Conservation (phyloP, 1,140 invertebrate species). For the Lasioglossum albipes region DNA sequence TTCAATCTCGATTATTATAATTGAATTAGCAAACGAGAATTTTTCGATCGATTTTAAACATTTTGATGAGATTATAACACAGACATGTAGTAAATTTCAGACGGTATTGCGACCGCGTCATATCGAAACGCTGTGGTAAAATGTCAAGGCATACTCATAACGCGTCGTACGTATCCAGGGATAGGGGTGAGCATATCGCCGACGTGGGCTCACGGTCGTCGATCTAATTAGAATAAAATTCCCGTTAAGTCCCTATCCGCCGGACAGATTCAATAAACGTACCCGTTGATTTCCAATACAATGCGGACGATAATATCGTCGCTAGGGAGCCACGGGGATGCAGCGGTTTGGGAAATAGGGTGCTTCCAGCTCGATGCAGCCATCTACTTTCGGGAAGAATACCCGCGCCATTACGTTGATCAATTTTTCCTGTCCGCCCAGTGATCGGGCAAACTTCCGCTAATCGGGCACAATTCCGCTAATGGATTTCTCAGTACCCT, state of each 20-base stretch:
- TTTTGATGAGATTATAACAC: too few species aligned
- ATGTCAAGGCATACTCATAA: too few species aligned
- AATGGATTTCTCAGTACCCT: too few species aligned
- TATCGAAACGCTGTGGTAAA: too few species aligned
- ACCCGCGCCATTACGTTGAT: background rate
- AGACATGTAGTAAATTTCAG: too few species aligned
- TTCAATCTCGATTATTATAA: too few species aligned
- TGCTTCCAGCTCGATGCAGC: background rate
- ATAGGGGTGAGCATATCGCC: background rate
- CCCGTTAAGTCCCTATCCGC: constrained; percentile 2
- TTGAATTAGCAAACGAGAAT: too few species aligned
- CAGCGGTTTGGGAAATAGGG: background rate
- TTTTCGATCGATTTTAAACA: too few species aligned
- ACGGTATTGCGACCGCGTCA: too few species aligned
- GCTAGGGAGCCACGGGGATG: too few species aligned
- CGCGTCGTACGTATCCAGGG: background rate
- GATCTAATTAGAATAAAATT: constrained; percentile 31
- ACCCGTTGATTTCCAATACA: constrained; percentile 9
- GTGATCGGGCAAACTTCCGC: too few species aligned
- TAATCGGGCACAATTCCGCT: too few species aligned
- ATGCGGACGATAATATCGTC: background rate
- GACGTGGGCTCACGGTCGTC: background rate
- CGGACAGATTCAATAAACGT: background rate
- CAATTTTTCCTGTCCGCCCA: background rate
- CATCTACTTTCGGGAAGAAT: constrained; percentile 1